Percentiles rank a stretch among this genome's conserved stretches.
Evolutionary conservation across 2,888 invertebrate species (phyloP).

Genomic region (Orgyia antiqua): DNA sequence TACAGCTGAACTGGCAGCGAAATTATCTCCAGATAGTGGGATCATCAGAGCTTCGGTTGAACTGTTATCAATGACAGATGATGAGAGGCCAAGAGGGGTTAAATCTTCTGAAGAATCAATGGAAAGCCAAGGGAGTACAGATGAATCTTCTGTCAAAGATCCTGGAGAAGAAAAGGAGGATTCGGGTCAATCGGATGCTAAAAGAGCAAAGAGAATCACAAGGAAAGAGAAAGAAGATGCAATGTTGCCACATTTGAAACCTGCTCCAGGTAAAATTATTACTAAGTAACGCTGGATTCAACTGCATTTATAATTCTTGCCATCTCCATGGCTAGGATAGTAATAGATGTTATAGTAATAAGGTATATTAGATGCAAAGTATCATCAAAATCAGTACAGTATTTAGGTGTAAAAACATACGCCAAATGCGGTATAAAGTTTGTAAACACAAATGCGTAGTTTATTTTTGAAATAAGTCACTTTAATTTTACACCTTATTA

Average conservation of each 20-base stretch:
- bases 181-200: conserved; percentile 60
- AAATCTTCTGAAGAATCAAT: conserved; percentile 36
- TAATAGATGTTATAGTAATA: too few species aligned
- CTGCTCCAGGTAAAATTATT: conserved; percentile 72
- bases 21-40: conserved; percentile 85
- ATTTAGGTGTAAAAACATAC: too few species aligned
- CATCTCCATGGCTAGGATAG: too few species aligned
- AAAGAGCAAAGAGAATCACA: conserved; percentile 61
- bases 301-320: too few species aligned
- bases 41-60: conserved; percentile 89
- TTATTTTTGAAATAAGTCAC: too few species aligned
- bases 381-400: too few species aligned
- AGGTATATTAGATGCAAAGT: too few species aligned
- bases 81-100: conserved; percentile 81
- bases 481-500: too few species aligned
- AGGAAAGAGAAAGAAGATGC: conserved; percentile 82
- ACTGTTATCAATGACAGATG: conserved; percentile 84
- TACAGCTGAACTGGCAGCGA: conserved; percentile 75
- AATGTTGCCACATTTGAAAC: conserved; percentile 89
- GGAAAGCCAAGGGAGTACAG: conserved; percentile 29
- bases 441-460: too few species aligned
- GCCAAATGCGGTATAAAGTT: too few species aligned
- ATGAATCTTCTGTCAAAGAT: conserved; percentile 25
- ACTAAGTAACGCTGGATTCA: background rate
- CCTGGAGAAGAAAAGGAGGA: conserved; percentile 33